These are phyloP conservation scores for Pseudorhombus dupliciocellatus DNA, from an alignment of 2,113 vertebrate genomes.

Conservation along the genomic window DNA sequence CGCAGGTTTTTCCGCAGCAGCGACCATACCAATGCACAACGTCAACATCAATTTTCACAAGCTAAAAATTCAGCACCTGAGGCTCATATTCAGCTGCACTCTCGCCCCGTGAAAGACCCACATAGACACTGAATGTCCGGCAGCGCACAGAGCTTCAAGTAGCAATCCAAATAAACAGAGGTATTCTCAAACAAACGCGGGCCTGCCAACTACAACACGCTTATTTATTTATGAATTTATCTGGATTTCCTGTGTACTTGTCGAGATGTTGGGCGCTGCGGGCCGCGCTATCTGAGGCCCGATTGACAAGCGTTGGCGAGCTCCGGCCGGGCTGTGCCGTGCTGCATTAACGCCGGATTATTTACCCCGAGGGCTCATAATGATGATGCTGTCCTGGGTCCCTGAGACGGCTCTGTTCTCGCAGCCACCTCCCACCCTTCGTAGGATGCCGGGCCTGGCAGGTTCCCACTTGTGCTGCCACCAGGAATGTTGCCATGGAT, in stretches of 20 bases:
- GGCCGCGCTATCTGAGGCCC: conserved; percentile 67
- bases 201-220: conserved; percentile 80
- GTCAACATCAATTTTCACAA: conserved; percentile 51
- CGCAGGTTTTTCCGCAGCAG: conserved; percentile 20
- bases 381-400: conserved; percentile 72
- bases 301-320: conserved; percentile 62
- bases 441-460: conserved; percentile 45
- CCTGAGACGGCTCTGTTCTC: conserved; percentile 67
- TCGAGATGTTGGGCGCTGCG: conserved; percentile 67
- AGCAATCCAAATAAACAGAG: conserved; percentile 79
- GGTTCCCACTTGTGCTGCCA: conserved; percentile 22
- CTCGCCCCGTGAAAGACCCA: conserved; percentile 66
- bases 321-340: conserved; percentile 36
- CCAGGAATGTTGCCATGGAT: conserved; percentile 40
- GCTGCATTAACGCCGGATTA: conserved; percentile 69
- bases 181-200: conserved; percentile 81
- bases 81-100: conserved; percentile 66
- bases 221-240: conserved; percentile 83
- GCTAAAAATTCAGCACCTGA: conserved; percentile 57
- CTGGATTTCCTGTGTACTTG: conserved; percentile 81
- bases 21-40: conserved; percentile 56
- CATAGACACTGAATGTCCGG: conserved; percentile 72
- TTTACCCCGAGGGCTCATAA: conserved; percentile 73
- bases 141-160: conserved; percentile 68
- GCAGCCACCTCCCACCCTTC: conserved; percentile 31